Percentiles rank a stretch among this genome's conserved stretches.
phyloP scores from a whole-genome alignment of 2,797 vertebrate species.

The Sylvia borin region DNA sequence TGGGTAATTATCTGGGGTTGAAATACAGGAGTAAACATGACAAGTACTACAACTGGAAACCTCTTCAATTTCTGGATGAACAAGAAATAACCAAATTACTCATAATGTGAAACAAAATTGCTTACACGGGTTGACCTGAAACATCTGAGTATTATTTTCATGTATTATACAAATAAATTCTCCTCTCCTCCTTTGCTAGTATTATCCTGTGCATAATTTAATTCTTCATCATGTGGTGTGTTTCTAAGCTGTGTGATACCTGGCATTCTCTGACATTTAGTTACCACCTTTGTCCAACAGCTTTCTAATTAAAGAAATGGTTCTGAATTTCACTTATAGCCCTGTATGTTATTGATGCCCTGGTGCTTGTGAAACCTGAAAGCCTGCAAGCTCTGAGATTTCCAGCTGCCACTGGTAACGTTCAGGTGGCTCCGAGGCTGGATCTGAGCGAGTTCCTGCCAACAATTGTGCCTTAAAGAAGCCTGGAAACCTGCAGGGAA shows the following conservation, averaged over 20 bases:
- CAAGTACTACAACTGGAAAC: background rate
- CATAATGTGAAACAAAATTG: background rate
- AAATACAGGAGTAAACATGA: background rate
- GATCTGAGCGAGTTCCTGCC: background rate
- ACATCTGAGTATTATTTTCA: background rate
- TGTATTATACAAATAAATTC: background rate
- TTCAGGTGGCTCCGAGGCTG: background rate
- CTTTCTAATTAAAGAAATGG: background rate
- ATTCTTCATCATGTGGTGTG: background rate
- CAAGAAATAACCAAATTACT: background rate
- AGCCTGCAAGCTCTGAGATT: background rate
- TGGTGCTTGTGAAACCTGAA: background rate
- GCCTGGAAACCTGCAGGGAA: background rate
- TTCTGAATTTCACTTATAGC: background rate
- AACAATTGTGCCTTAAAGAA: background rate
- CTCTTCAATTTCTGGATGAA: background rate
- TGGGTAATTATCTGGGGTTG: background rate
- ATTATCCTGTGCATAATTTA: background rate
- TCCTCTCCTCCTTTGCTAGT: background rate
- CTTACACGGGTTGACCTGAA: background rate
- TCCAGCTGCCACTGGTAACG: background rate
- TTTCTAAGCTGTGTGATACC: background rate
- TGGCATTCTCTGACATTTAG: background rate
- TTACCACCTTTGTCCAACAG: background rate
- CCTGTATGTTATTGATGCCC: background rate